Percentiles rank a stretch among this genome's conserved stretches.
Evolutionary conservation across 2,888 invertebrate genomes (phyloP).

Genomic region (Chymomyza fuscimana): DNA sequence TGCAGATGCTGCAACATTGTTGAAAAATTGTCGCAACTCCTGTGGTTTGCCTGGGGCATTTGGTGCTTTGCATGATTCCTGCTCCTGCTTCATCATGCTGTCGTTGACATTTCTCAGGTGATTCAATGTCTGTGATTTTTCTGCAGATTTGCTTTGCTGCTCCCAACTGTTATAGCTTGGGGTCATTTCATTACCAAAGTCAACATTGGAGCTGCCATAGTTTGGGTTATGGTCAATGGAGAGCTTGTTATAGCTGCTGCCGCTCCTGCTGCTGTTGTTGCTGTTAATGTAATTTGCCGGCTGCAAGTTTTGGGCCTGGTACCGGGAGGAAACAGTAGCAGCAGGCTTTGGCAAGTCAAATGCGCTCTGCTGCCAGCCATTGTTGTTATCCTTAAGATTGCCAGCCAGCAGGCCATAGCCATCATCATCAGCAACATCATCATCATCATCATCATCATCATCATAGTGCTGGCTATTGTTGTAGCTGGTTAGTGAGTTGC

Average conservation of each 20-base stretch:
- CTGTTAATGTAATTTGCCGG: slow-evolving; percentile 69
- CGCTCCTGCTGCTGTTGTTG: slow-evolving; percentile 30
- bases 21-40: slow-evolving; percentile 24
- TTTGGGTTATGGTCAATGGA: neutral
- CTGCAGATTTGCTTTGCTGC: slow-evolving; percentile 38
- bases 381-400: slow-evolving; percentile 41
- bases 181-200: slow-evolving; percentile 70
- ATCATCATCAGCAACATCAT: neutral
- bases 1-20: slow-evolving; percentile 5
- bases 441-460: neutral
- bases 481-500: slow-evolving; percentile 32
- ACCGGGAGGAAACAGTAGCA: slow-evolving; percentile 26
- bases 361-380: slow-evolving; percentile 58
- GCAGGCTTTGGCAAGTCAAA: slow-evolving; percentile 50
- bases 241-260: neutral
- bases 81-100: slow-evolving; percentile 7
- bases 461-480: slow-evolving; percentile 30
- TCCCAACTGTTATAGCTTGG: slow-evolving; percentile 16
- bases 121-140: slow-evolving; percentile 65
- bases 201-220: slow-evolving; percentile 52
- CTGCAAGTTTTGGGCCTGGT: slow-evolving; percentile 50
- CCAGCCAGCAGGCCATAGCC: slow-evolving; percentile 14
- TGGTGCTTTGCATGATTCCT: slow-evolving; percentile 8
- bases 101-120: slow-evolving; percentile 45
- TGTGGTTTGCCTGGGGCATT: slow-evolving; percentile 8